Evolutionary conservation across 2,888 invertebrate species (phyloP).

Genomic region (Zonitis immaculata): DNA sequence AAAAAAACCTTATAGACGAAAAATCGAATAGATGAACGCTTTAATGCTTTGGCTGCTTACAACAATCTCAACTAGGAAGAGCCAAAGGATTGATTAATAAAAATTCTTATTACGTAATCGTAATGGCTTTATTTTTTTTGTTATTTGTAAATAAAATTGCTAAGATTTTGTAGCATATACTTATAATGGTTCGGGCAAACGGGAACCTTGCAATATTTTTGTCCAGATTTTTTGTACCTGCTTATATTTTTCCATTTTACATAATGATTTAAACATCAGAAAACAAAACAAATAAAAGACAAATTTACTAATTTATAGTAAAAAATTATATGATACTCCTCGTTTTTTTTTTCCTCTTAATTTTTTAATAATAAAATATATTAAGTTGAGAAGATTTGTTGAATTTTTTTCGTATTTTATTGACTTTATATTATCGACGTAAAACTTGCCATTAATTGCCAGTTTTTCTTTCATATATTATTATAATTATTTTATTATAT

Average conservation of each 20-base stretch:
- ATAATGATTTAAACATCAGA: too few species aligned
- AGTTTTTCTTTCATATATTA: constrained; percentile 26
- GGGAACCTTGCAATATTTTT: constrained; percentile 39
- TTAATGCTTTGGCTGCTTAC: background rate
- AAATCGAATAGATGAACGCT: too few species aligned
- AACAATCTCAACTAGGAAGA: background rate
- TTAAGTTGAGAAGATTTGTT: too few species aligned
- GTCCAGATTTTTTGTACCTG: constrained; percentile 22
- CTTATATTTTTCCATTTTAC: constrained; percentile 17
- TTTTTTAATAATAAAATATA: too few species aligned
- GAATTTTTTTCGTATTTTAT: background rate
- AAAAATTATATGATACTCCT: background rate
- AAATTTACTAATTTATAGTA: background rate
- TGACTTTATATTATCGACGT: constrained; percentile 1
- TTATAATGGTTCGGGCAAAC: constrained; percentile 37
- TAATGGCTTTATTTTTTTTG: too few species aligned
- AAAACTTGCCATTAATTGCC: constrained; percentile 30
- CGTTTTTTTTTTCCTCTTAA: too few species aligned
- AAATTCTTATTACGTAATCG: too few species aligned
- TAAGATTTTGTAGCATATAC: constrained; percentile 32
- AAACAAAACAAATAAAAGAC: too few species aligned
- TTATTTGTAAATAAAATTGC: too few species aligned
- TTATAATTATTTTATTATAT: too few species aligned
- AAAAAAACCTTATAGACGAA: too few species aligned
- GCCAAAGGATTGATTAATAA: background rate